These are phyloP conservation scores for Drosophila nr. fundita DNA, from an alignment of 2,888 invertebrate species.

Conservation along the genomic window DNA sequence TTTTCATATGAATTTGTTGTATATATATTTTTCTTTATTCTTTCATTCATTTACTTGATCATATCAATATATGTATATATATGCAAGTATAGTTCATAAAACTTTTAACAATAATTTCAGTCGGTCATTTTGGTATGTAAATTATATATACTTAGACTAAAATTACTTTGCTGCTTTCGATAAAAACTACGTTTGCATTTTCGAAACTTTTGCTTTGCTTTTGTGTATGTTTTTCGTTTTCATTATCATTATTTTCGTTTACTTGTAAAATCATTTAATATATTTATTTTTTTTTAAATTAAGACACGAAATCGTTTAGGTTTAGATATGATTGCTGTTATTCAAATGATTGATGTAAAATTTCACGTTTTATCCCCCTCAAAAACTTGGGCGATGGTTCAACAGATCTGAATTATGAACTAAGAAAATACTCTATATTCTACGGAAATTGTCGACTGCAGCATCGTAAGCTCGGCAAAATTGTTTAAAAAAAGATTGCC, in stretches of 20 bases:
- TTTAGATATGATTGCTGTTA: conserved; percentile 74
- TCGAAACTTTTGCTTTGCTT: conserved; percentile 41
- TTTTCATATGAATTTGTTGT: conserved; percentile 57
- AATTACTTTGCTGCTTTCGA: conserved; percentile 54
- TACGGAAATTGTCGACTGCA: conserved; percentile 8
- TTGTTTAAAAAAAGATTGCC: background rate
- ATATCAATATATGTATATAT: conserved; percentile 75
- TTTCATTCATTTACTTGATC: conserved; percentile 73
- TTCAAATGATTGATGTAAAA: conserved; percentile 66
- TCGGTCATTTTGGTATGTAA: conserved; percentile 82
- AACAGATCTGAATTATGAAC: conserved; percentile 7
- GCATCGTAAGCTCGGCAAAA: conserved; percentile 29
- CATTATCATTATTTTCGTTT: conserved; percentile 33
- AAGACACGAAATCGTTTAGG: conserved; percentile 74
- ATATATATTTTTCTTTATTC: conserved; percentile 65
- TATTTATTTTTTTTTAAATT: conserved; percentile 66
- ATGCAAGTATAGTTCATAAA: conserved; percentile 79
- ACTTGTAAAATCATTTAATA: conserved; percentile 63
- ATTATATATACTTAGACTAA: conserved; percentile 74
- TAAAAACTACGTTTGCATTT: conserved; percentile 52
- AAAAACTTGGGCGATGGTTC: conserved; percentile 20
- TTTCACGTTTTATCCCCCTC: conserved; percentile 30
- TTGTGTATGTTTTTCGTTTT: conserved; percentile 28
- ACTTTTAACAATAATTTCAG: conserved; percentile 84
- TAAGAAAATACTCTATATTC: conserved; percentile 7